Evolutionary conservation across 2,888 invertebrate genomes (phyloP), one percentile per base, ranked within the genome.

Genomic region (Merodon equestris): DNA sequence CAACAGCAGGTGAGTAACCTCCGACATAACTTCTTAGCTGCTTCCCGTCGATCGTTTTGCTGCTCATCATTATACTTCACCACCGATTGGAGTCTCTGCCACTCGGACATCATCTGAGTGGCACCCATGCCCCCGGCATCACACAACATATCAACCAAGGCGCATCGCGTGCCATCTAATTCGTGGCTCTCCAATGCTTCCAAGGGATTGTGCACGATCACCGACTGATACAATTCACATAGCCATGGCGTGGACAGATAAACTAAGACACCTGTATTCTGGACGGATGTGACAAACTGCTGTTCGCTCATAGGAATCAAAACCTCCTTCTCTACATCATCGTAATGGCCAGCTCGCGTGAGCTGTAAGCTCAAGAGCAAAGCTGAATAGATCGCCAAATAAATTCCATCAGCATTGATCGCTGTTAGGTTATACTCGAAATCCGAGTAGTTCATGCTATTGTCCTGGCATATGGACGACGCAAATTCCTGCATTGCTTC

Each of bases 371-470:
- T 96, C 0, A 98, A 90, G 48, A 96, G 89, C 17, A 98, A 88
- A 0, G 96, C 94, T 0, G 96, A 94, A 86, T 96, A 97, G 0
- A 96, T 95, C 0, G 97, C 96, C 79, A 97, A 89, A 86, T 98
- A 98, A 44, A 98, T 95, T 17, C 97, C 97, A 89, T 98, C 98
- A 0, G 97, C 97, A 88, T 98, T 98, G 91, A 98, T 95, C 48
- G 91, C 91, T 0, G 91, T 90, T 1, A 93, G 91, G 84, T 93
- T 92, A 87, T 91, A 93, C 76, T 89, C 89, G 61, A 89, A 89
- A 53, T 89, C 88, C 1, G 89, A 89, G 73, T 87, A 88, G 44
- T 89, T 89, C 84, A 87, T 85, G 83, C 88, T 89, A 66, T 89
- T 89, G 91, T 95, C 93, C 90, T 96, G 94, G 87, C 97, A 97